Evolutionary conservation across 2,797 vertebrate genomes (phyloP).

Genomic region (Halcyon leucocephala): DNA sequence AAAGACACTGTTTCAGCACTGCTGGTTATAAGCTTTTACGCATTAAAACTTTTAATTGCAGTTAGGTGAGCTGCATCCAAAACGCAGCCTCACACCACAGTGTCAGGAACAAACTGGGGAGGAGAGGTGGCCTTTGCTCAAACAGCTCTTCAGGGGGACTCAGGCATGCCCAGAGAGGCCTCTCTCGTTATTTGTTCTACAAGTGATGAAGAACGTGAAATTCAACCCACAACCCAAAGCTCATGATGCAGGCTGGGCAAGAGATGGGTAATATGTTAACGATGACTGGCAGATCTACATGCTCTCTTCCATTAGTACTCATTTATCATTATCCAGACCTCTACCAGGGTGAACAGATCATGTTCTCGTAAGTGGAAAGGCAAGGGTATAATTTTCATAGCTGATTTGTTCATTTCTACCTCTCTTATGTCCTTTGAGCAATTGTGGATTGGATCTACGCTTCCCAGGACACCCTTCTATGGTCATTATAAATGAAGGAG

Average conservation of each 20-base stretch:
- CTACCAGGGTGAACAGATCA: neutral
- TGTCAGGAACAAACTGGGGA: neutral
- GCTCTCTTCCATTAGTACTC: slow-evolving; percentile 27
- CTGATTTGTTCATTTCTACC: slow-evolving; percentile 22
- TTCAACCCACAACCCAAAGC: neutral
- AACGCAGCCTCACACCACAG: rapidly evolving
- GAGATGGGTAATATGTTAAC: neutral
- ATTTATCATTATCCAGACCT: slow-evolving; percentile 11
- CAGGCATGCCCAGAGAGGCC: neutral
- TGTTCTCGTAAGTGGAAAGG: slow-evolving; percentile 28
- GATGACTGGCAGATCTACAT: neutral
- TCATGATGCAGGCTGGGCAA: neutral
- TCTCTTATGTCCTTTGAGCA: neutral
- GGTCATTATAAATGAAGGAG: neutral
- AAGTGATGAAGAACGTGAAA: neutral
- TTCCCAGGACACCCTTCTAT: neutral
- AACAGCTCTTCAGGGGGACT: neutral
- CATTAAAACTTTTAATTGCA: neutral
- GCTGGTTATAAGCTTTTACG: neutral
- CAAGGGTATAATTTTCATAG: slow-evolving; percentile 54
- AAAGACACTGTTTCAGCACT: neutral
- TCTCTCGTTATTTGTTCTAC: neutral
- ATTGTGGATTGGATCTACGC: neutral
- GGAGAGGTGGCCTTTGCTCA: neutral
- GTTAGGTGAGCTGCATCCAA: neutral